These are phyloP conservation scores for Pipistrellus pipistrellus DNA, from an alignment of 2,797 vertebrate genomes.

Conservation along the genomic window DNA sequence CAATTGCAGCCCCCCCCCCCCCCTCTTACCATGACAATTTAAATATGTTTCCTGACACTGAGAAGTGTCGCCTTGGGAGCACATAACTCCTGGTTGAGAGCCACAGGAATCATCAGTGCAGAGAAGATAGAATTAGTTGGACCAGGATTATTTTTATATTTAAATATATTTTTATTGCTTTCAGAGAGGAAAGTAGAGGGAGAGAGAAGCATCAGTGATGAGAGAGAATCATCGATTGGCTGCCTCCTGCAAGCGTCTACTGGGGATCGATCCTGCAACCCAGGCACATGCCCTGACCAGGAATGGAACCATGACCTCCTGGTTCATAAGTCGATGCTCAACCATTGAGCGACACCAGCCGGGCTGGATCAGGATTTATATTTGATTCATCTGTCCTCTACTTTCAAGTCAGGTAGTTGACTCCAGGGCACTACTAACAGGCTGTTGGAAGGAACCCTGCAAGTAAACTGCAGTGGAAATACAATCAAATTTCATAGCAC, in stretches of 20 bases:
- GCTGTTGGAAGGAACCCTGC: not conserved
- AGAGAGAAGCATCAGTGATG: too few relatives aligned
- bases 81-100: not conserved
- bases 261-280: too few relatives aligned
- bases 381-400: not conserved
- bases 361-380: not conserved
- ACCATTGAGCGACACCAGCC: too few relatives aligned
- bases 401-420: constrained; percentile 16
- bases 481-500: not conserved
- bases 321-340: too few relatives aligned
- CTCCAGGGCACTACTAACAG: not conserved
- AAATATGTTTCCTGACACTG: not conserved
- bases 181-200: too few relatives aligned
- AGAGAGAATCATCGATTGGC: too few relatives aligned
- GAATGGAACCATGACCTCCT: too few relatives aligned
- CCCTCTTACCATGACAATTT: not conserved
- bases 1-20: not conserved
- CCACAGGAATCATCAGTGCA: not conserved
- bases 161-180: too few relatives aligned
- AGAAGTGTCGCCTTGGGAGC: not conserved
- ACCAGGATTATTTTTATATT: not conserved
- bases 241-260: too few relatives aligned
- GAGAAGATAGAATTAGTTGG: not conserved
- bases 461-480: not conserved
- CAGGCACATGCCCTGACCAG: too few relatives aligned